Conservation (phyloP, 2,888 invertebrate genomes). For the Vanessa cardui region DNA sequence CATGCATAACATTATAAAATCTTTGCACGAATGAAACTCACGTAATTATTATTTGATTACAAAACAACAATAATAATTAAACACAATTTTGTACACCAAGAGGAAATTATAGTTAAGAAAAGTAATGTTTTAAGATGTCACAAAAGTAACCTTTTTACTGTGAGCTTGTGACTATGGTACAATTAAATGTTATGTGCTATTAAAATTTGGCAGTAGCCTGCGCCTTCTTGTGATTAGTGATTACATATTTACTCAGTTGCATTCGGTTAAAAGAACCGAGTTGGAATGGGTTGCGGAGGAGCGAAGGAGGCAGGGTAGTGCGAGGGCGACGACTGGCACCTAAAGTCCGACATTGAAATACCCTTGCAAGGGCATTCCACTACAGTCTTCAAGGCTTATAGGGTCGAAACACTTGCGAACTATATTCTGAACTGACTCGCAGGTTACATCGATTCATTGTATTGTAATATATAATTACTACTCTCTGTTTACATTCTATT, state of each 20-base stretch:
- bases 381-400: constrained; percentile 66
- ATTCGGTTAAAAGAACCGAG: constrained; percentile 47
- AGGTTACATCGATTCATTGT: constrained; percentile 25
- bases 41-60: too few relatives aligned
- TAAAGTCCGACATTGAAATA: constrained; percentile 75
- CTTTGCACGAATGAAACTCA: too few relatives aligned
- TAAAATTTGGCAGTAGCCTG: constrained; percentile 24
- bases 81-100: too few relatives aligned
- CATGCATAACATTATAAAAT: too few relatives aligned
- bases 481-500: too few relatives aligned
- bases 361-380: constrained; percentile 78
- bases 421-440: constrained; percentile 41
- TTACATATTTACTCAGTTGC: constrained; percentile 66
- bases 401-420: constrained; percentile 49
- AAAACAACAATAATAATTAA: too few relatives aligned
- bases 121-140: too few relatives aligned
- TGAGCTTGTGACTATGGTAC: not conserved
- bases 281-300: constrained; percentile 54
- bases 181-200: not conserved
- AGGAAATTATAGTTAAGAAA: too few relatives aligned
- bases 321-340: constrained; percentile 77
- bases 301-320: constrained; percentile 61
- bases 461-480: not conserved
- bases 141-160: not conserved
- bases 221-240: constrained; percentile 44